Base-by-base conservation (phyloP, 2,888 invertebrate species). In the Caenorhabditis afra region DNA sequence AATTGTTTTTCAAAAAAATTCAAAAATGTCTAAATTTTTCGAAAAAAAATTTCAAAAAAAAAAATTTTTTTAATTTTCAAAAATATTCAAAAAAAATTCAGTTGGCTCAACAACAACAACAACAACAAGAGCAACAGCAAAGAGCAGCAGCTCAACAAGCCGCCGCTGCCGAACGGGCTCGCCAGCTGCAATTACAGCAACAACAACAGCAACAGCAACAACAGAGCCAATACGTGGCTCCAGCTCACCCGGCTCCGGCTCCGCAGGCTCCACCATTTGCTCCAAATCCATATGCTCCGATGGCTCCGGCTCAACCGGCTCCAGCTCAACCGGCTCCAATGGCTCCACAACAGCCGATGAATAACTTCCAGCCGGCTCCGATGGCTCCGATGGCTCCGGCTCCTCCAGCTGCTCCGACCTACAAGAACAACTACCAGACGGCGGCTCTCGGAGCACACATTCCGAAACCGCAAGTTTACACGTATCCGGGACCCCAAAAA, bases 401-500 rank as follows among this genome's bases (percentile, higher is more conserved):
- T 22, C 47, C 16, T 14, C 59, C 47, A 18, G 29, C 39, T 14
- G 37, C 61, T 29, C 55, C 50, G 41, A 45, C 67, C 39, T 76
- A 68, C 39, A 78, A 61, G 18, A 62, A 68, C 37, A 77, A 76
- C 53, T 81, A 81, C 52, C 81, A 81, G 50, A 81, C 76, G 12
- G 81, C 81, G 16, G 81, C 81, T 12, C 39, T 81, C 5, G 71
- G 70, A 45, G n/a, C n/a, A n/a, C n/a, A n/a, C n/a, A n/a, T n/a
- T n/a, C 22, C 66, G 35, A 76, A 80, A 50, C 80, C 80, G 20
- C 80, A 80, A 53, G 80, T 80, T 11, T 75, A 71, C 41, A 76
- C 75, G 3, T 80, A 80, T 58, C 66, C 66, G 45, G 66, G 71
- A 57, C 70, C 75, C 1, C 79, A 79, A 16, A 71, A 61, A 29